phyloP scores from a whole-genome alignment of 1,140 invertebrate genomes.

The Argopecten irradians region DNA sequence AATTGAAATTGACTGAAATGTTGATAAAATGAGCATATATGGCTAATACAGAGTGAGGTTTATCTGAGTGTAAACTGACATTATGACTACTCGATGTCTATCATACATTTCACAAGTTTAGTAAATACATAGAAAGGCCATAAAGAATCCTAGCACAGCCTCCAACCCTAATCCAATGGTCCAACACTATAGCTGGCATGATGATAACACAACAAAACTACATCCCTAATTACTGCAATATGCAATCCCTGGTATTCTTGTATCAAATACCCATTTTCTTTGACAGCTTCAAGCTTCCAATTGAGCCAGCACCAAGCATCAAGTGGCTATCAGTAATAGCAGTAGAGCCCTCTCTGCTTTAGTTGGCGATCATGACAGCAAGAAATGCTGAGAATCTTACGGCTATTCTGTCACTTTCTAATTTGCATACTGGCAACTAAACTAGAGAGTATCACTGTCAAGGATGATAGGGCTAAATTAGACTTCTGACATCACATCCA shows the following conservation, averaged over 20 bases:
- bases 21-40: neutral
- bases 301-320: neutral
- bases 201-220: neutral
- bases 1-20: neutral
- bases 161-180: neutral
- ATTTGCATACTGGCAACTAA: constrained; percentile 21
- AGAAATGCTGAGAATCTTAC: constrained; percentile 10
- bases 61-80: neutral
- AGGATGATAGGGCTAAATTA: neutral
- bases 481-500: neutral
- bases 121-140: neutral
- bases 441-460: constrained; percentile 10
- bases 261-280: constrained; percentile 18
- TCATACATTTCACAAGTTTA: neutral
- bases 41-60: neutral
- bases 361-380: neutral
- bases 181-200: neutral
- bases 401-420: constrained; percentile 8
- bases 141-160: neutral
- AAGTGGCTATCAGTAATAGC: neutral
- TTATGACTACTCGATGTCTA: neutral
- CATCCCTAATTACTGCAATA: constrained; percentile 13
- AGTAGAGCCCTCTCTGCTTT: neutral
- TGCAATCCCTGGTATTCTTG: neutral
- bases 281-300: neutral